Evolutionary conservation across 2,888 invertebrate species (phyloP).

Genomic region (Elgonia sp.): DNA sequence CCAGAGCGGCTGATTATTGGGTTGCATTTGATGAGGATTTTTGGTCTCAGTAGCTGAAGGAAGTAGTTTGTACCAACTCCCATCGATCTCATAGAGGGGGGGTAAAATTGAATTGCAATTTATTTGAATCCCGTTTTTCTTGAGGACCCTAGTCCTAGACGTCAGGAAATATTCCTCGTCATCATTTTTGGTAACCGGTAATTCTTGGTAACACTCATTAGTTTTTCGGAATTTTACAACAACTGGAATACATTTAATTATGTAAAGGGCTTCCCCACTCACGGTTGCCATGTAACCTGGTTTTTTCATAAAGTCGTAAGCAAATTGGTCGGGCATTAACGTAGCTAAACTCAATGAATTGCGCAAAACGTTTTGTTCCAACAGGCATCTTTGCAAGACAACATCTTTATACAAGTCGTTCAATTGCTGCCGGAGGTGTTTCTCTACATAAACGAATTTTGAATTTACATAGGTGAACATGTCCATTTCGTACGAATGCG

Average conservation of each 20-base stretch:
- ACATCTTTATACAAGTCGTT: neutral
- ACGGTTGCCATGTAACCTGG: slow-evolving; percentile 24
- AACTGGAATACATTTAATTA: slow-evolving; percentile 23
- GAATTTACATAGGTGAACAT: slow-evolving; percentile 11
- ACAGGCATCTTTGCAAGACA: neutral
- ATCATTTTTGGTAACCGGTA: neutral
- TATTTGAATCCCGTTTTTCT: slow-evolving; percentile 6
- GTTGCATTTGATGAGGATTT: too few species aligned
- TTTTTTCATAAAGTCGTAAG: slow-evolving; percentile 14
- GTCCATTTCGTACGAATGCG: neutral
- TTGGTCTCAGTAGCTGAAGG: too few species aligned
- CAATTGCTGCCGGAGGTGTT: neutral
- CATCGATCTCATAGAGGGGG: neutral
- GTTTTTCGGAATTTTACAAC: neutral
- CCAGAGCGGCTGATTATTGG: too few species aligned
- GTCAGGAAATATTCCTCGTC: slow-evolving; percentile 11
- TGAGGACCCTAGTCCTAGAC: neutral
- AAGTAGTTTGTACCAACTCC: slow-evolving; percentile 4
- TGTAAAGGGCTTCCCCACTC: slow-evolving; percentile 7
- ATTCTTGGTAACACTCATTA: slow-evolving; percentile 2
- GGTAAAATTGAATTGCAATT: slow-evolving; percentile 24
- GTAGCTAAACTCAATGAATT: slow-evolving; percentile 22
- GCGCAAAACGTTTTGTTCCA: neutral
- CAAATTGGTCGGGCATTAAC: slow-evolving; percentile 11
- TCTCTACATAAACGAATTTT: slow-evolving; percentile 12